Percentiles rank a stretch among this genome's conserved stretches.
Conservation (phyloP, 1,140 invertebrate species). For the Pseudomyrmex concolor region DNA sequence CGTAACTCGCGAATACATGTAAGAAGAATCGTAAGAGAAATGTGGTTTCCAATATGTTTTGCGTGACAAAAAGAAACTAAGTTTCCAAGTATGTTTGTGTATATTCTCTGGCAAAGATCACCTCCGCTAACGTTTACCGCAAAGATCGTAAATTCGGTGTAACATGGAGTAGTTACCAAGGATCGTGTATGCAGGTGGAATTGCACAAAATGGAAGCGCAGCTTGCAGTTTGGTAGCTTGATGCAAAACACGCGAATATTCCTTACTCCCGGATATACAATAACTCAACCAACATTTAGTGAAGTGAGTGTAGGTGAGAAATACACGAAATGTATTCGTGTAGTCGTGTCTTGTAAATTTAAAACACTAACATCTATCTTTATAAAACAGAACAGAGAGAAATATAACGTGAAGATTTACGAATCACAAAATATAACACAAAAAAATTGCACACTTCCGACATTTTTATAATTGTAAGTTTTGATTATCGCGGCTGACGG, state of each 20-base stretch:
- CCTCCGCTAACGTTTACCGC: constrained; percentile 57
- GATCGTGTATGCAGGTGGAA: constrained; percentile 72
- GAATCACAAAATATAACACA: background rate
- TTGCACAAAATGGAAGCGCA: constrained; percentile 72
- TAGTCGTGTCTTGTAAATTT: background rate
- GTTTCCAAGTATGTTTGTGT: constrained; percentile 30
- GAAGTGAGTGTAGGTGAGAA: background rate
- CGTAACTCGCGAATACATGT: background rate
- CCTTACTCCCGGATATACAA: constrained; percentile 64
- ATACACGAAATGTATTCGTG: background rate
- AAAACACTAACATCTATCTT: background rate
- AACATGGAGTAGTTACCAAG: constrained; percentile 68
- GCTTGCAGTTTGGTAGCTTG: constrained; percentile 70
- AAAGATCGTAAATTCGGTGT: constrained; percentile 64
- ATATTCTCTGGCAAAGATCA: constrained; percentile 52
- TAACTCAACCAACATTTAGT: constrained; percentile 66
- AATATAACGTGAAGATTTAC: background rate
- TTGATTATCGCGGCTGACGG: background rate
- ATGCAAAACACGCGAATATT: constrained; percentile 69
- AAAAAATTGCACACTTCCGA: background rate
- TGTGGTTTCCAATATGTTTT: background rate
- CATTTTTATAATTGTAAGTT: background rate
- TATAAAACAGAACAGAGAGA: no score
- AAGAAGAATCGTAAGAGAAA: background rate
- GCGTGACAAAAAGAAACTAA: constrained; percentile 14